These are phyloP conservation scores for Micronycteris hirsuta DNA, from an alignment of 2,113 vertebrate species.

Conservation along the genomic window DNA sequence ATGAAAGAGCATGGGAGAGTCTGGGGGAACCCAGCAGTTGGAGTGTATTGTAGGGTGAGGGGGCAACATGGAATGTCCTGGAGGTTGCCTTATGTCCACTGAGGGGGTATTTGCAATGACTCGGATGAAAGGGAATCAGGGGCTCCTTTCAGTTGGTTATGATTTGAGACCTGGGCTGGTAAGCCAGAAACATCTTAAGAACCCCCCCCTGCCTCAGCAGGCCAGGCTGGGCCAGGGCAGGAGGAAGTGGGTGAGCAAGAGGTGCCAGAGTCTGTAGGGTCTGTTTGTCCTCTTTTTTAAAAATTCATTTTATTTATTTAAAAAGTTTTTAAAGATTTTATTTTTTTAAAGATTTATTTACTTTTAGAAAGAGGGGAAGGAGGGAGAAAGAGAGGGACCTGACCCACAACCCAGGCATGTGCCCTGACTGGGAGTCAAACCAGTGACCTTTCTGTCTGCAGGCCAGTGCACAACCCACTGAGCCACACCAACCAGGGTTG, in stretches of 20 bases:
- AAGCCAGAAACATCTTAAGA: not conserved
- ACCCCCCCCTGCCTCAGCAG: not conserved
- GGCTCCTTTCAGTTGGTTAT: not conserved
- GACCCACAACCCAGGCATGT: no score
- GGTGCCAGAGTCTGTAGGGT: not conserved
- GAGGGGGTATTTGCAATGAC: not conserved
- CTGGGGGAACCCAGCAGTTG: not conserved
- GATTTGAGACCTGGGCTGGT: not conserved
- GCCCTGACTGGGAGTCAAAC: no score
- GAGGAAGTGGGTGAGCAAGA: not conserved
- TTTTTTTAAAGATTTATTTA: no score
- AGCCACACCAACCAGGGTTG: not conserved
- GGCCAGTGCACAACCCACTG: no score
- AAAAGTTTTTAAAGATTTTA: no score
- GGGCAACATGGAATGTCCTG: not conserved
- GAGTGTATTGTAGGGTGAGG: not conserved
- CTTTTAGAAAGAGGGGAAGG: no score
- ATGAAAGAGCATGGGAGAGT: not conserved
- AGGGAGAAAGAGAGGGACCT: no score
- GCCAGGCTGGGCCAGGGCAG: not conserved
- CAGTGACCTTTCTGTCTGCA: no score
- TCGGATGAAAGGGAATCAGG: not conserved
- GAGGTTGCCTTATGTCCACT: not conserved
- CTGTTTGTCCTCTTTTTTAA: not conserved
- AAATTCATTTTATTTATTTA: no score